These are phyloP conservation scores for Euplexia lucipara DNA, from an alignment of 2,888 invertebrate genomes.

Conservation along the genomic window DNA sequence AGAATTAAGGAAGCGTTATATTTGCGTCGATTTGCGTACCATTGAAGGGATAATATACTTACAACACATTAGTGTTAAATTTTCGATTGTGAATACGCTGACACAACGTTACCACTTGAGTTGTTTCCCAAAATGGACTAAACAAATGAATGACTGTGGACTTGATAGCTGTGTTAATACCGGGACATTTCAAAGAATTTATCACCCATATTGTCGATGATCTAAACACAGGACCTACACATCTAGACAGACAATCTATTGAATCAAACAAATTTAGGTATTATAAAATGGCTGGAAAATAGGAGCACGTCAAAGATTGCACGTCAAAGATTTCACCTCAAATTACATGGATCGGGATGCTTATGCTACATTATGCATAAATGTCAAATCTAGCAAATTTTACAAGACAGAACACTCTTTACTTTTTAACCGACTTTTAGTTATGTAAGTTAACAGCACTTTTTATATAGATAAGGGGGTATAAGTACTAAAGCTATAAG, in stretches of 20 bases:
- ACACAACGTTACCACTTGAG: slow-evolving; percentile 79
- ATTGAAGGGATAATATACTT: slow-evolving; percentile 87
- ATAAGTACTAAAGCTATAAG: slow-evolving; percentile 89
- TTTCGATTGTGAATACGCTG: slow-evolving; percentile 78
- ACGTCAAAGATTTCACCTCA: slow-evolving; percentile 56
- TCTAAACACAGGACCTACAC: slow-evolving; percentile 85
- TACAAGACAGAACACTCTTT: slow-evolving; percentile 77
- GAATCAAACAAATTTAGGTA: slow-evolving; percentile 78
- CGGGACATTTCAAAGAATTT: slow-evolving; percentile 68
- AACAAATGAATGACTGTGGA: slow-evolving; percentile 81
- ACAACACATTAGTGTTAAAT: slow-evolving; percentile 87
- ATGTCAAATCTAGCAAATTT: slow-evolving; percentile 81
- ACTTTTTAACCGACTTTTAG: too few relatives aligned
- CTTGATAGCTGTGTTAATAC: slow-evolving; percentile 68
- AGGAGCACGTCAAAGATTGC: slow-evolving; percentile 58
- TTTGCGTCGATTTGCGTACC: slow-evolving; percentile 85
- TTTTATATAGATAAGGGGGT: slow-evolving; percentile 82
- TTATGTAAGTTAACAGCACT: slow-evolving; percentile 80
- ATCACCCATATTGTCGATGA: slow-evolving; percentile 75
- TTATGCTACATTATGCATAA: slow-evolving; percentile 77
- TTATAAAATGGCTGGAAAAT: slow-evolving; percentile 74
- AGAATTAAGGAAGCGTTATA: slow-evolving; percentile 87
- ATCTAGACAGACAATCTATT: slow-evolving; percentile 83
- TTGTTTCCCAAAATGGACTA: slow-evolving; percentile 82
- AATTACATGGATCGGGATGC: slow-evolving; percentile 73